Conservation (phyloP, 1,140 invertebrate genomes). For the Eufriesea mexicana region DNA sequence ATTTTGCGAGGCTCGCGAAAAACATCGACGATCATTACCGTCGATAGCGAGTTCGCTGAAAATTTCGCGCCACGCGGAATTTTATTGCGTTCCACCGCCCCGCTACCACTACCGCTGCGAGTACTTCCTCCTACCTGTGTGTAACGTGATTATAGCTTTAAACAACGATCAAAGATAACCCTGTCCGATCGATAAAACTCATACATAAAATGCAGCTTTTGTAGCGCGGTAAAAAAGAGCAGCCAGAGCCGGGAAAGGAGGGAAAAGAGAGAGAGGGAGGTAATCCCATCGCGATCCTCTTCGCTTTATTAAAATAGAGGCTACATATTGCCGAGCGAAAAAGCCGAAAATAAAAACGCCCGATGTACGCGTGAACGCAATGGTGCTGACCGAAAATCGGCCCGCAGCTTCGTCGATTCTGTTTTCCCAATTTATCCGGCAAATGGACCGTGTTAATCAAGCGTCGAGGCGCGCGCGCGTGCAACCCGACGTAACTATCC, state of each 20-base stretch:
- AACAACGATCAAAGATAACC: constrained; percentile 53
- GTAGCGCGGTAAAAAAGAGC: background rate
- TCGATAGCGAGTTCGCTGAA: constrained; percentile 9
- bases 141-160: constrained; percentile 47
- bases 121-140: background rate
- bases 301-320: constrained; percentile 44
- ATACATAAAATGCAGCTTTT: constrained; percentile 43
- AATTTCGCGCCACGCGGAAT: constrained; percentile 27
- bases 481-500: background rate
- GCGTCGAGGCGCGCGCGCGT: background rate
- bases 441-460: constrained; percentile 42
- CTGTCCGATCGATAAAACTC: constrained; percentile 41
- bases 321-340: constrained; percentile 16
- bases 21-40: constrained; percentile 29
- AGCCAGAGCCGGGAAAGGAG: background rate
- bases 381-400: constrained; percentile 4
- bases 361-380: background rate
- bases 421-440: constrained; percentile 27
- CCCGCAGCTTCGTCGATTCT: background rate
- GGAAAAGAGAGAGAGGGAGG: background rate
- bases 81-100: constrained; percentile 13
- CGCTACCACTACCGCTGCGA: background rate
- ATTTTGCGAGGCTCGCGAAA: constrained; percentile 9
- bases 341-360: constrained; percentile 28
- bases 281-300: constrained; percentile 48